Percentiles rank a stretch among this genome's conserved stretches.
These are phyloP conservation scores for Parelbella ahira DNA, from an alignment of 2,888 invertebrate genomes.

Conservation along the genomic window DNA sequence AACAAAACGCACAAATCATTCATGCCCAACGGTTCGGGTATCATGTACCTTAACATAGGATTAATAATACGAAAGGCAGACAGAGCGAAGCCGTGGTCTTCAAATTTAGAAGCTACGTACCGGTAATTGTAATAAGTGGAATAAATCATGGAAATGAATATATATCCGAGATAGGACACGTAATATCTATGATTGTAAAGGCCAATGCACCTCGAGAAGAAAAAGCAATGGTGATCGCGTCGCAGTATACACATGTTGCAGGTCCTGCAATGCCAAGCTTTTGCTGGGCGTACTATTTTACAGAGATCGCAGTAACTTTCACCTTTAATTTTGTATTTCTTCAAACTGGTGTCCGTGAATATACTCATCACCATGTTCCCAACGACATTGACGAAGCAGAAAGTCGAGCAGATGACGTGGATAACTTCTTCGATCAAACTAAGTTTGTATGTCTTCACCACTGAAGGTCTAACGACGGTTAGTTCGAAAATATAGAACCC, in stretches of 20 bases:
- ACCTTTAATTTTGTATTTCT: slow-evolving; percentile 41
- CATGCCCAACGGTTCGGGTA: slow-evolving; percentile 37
- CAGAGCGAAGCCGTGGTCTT: slow-evolving; percentile 37
- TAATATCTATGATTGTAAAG: slow-evolving; percentile 90
- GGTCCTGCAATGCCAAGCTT: slow-evolving; percentile 91
- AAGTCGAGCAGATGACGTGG: slow-evolving; percentile 41
- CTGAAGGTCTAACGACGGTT: slow-evolving; percentile 42
- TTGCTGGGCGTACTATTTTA: slow-evolving; percentile 83
- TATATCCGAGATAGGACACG: slow-evolving; percentile 84
- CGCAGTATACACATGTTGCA: slow-evolving; percentile 90
- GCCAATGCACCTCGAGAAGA: slow-evolving; percentile 91
- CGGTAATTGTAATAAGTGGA: slow-evolving; percentile 83
- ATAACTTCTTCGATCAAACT: slow-evolving; percentile 37
- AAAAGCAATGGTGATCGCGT: slow-evolving; percentile 92
- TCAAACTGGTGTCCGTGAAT: slow-evolving; percentile 43
- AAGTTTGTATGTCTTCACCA: slow-evolving; percentile 38
- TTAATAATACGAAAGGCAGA: slow-evolving; percentile 42
- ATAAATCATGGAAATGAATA: slow-evolving; percentile 84
- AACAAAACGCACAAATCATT: slow-evolving; percentile 46
- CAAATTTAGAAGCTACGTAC: slow-evolving; percentile 75
- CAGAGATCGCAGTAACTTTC: slow-evolving; percentile 86
- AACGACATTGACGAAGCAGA: slow-evolving; percentile 50
- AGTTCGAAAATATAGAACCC: slow-evolving; percentile 51
- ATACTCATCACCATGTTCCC: slow-evolving; percentile 56
- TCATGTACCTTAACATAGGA: slow-evolving; percentile 40